Percentiles rank a stretch among this genome's conserved stretches.
Conservation (phyloP, 1,140 invertebrate genomes). For the Chironomus striatipennis region DNA sequence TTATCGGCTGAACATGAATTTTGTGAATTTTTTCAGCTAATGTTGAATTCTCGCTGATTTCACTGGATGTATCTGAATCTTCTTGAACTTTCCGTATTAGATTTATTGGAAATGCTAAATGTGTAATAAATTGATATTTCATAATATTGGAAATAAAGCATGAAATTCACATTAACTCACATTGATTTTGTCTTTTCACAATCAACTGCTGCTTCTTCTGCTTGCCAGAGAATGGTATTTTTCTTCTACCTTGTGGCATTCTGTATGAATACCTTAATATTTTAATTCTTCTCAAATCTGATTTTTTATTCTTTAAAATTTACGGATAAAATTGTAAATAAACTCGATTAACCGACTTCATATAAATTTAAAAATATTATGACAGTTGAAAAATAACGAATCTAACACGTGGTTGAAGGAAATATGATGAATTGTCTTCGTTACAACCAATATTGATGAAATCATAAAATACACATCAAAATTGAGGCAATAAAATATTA, state of each 20-base stretch:
- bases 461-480: no score
- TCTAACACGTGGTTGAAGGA: no score
- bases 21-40: slow-evolving; percentile 41
- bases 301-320: no score
- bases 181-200: slow-evolving; percentile 56
- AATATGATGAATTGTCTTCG: no score
- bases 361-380: no score
- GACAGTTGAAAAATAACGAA: no score
- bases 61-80: slow-evolving; percentile 34
- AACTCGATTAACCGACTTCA: no score
- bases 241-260: slow-evolving; percentile 65
- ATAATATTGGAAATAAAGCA: slow-evolving; percentile 24
- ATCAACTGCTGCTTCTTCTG: slow-evolving; percentile 84
- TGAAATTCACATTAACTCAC: slow-evolving; percentile 31
- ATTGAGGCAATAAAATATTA: no score
- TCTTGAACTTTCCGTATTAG: slow-evolving; percentile 34
- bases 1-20: slow-evolving; percentile 43
- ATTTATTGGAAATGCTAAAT: slow-evolving; percentile 25
- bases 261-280: slow-evolving; percentile 25
- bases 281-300: not conserved
- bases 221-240: slow-evolving; percentile 80
- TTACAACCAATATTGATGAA: no score
- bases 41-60: slow-evolving; percentile 31
- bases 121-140: not conserved
- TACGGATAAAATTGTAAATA: no score